These are phyloP conservation scores for Mormyrus proboscirostris DNA, from an alignment of 2,797 vertebrate species.

Conservation along the genomic window DNA sequence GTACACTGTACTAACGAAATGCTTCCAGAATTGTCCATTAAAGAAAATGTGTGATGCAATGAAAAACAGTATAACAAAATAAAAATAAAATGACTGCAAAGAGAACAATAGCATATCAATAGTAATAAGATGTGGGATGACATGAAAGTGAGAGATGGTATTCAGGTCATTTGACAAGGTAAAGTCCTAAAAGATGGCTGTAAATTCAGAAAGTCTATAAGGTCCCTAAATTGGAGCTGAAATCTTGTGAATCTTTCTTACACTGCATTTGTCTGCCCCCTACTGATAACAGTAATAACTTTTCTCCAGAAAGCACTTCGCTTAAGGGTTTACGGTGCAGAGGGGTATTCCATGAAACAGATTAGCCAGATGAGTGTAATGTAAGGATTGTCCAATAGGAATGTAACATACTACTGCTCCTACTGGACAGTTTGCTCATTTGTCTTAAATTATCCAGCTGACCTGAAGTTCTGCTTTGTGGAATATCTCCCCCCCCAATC, in stretches of 20 bases:
- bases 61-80: background rate
- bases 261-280: background rate
- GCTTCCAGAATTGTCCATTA: background rate
- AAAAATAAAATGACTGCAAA: background rate
- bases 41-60: background rate
- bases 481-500: background rate
- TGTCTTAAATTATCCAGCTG: background rate
- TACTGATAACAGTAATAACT: background rate
- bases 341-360: no score
- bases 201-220: background rate
- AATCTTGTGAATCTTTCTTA: background rate
- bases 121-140: background rate
- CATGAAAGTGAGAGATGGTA: background rate
- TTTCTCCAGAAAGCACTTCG: background rate
- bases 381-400: background rate
- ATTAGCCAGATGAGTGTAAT: background rate
- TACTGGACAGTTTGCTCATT: background rate
- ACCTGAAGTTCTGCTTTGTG: background rate
- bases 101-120: background rate
- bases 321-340: background rate
- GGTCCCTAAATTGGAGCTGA: background rate
- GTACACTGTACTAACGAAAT: background rate
- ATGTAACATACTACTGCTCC: background rate
- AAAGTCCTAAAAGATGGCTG: background rate
- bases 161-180: background rate